Percentiles rank a stretch among this genome's conserved stretches.
These are phyloP conservation scores for Meles meles DNA, from an alignment of 2,113 vertebrate species.

Conservation along the genomic window DNA sequence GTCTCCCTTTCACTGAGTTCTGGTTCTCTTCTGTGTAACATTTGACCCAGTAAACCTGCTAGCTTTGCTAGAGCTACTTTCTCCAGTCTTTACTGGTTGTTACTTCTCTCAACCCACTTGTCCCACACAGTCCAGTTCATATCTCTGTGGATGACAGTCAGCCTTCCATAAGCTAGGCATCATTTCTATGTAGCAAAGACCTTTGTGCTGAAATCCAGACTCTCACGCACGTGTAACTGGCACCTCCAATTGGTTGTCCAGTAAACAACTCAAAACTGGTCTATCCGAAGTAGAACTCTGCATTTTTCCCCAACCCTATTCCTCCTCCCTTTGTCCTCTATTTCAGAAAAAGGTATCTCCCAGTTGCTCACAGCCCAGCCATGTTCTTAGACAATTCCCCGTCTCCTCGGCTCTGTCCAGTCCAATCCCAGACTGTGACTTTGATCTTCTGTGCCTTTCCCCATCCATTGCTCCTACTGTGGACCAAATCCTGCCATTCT, in stretches of 20 bases:
- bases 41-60: background rate
- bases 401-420: background rate
- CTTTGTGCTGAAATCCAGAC: background rate
- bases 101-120: background rate
- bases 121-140: background rate
- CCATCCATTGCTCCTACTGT: background rate
- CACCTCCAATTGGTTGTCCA: background rate
- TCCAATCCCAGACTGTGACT: background rate
- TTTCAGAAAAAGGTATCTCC: background rate
- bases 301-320: background rate
- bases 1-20: background rate
- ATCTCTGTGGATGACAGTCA: background rate
- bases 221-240: background rate
- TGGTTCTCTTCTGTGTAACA: background rate
- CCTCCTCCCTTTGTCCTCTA: background rate
- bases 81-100: background rate
- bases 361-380: background rate
- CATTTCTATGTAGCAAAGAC: background rate
- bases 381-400: background rate
- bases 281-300: background rate
- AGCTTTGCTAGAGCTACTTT: background rate
- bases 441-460: background rate
- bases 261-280: background rate
- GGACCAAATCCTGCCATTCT: background rate
- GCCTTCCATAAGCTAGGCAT: background rate